Evolutionary conservation across 2,888 invertebrate genomes (phyloP).

Genomic region (Aporophyla lueneburgensis): DNA sequence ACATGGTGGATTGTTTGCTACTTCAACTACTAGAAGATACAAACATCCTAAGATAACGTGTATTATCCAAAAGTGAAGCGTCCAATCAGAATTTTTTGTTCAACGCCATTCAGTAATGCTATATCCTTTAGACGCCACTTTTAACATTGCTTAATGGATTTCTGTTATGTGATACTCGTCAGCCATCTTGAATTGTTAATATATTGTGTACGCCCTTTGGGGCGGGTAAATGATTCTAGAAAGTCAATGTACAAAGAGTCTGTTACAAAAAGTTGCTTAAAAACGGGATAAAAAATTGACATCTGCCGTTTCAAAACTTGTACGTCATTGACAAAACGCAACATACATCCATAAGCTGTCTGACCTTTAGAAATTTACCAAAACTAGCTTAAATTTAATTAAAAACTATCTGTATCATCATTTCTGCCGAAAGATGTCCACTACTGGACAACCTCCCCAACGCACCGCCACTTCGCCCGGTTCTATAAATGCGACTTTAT

Average conservation of each 20-base stretch:
- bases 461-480: too few relatives aligned
- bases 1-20: not conserved
- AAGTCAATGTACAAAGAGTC: conserved; percentile 24
- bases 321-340: not conserved
- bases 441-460: too few relatives aligned
- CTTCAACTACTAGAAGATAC: not conserved
- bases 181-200: conserved; percentile 55
- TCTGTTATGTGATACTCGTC: conserved; percentile 60
- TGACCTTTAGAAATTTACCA: too few relatives aligned
- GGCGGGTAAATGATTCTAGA: conserved; percentile 44
- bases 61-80: not conserved
- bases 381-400: too few relatives aligned
- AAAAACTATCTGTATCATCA: too few relatives aligned
- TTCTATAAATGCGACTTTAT: not conserved
- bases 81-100: conserved; percentile 49
- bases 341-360: not conserved
- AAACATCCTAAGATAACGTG: not conserved
- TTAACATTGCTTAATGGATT: conserved; percentile 69
- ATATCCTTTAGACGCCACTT: conserved; percentile 58
- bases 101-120: conserved; percentile 60
- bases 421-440: too few relatives aligned
- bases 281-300: conserved; percentile 22
- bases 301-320: conserved; percentile 23
- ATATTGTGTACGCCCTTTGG: conserved; percentile 31
- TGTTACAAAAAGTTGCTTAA: not conserved